Conservation (phyloP, 2,888 invertebrate species). For the Mythimna pallens region DNA sequence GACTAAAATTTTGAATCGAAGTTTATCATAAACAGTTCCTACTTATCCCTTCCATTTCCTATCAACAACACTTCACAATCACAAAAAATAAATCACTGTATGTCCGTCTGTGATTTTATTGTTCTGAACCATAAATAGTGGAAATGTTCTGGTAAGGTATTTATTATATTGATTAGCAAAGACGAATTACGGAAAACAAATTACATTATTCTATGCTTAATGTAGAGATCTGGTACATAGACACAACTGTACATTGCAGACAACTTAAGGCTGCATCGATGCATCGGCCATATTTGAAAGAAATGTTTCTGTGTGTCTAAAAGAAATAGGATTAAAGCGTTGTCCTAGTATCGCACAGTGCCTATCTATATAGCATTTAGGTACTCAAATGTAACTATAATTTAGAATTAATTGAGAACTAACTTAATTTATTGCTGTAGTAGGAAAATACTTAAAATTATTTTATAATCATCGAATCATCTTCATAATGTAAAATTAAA, state of each 20-base stretch:
- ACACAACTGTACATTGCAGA: constrained; percentile 44
- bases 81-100: too few relatives aligned
- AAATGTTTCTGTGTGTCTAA: too few relatives aligned
- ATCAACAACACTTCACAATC: too few relatives aligned
- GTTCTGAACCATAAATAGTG: not conserved
- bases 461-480: constrained; percentile 38
- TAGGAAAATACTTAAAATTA: constrained; percentile 25
- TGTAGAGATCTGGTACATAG: constrained; percentile 13
- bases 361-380: not conserved
- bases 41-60: too few relatives aligned
- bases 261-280: not conserved
- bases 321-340: too few relatives aligned
- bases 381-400: constrained; percentile 2
- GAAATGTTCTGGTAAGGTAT: constrained; percentile 55
- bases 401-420: constrained; percentile 1
- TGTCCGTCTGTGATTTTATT: not conserved
- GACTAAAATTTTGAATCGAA: too few relatives aligned
- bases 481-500: constrained; percentile 41
- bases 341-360: too few relatives aligned
- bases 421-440: constrained; percentile 36
- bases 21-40: too few relatives aligned
- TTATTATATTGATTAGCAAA: constrained; percentile 32
- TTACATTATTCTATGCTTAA: constrained; percentile 41
- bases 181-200: constrained; percentile 27
- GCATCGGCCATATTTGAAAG: not conserved